Percentiles rank a stretch among this genome's conserved stretches.
phyloP scores from a whole-genome alignment of 2,888 invertebrate genomes.

The Ectemnius cavifrons region DNA sequence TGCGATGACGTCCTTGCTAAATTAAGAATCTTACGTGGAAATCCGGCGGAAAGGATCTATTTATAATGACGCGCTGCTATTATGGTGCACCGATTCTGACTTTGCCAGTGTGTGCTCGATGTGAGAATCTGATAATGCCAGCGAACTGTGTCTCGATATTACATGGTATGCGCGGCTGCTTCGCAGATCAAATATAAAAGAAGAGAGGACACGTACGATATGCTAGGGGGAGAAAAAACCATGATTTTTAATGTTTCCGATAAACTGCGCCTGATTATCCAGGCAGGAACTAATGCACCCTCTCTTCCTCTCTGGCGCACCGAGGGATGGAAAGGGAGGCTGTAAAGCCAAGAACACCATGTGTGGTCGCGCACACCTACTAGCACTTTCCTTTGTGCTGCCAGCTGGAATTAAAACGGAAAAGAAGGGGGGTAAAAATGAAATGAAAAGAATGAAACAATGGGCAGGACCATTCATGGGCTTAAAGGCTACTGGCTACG shows the following conservation, averaged over 20 bases:
- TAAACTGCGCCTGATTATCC: conserved; percentile 66
- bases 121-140: conserved; percentile 52
- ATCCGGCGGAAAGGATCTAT: conserved; percentile 33
- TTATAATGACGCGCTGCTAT: conserved; percentile 41
- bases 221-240: conserved; percentile 55
- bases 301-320: not conserved
- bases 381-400: conserved; percentile 30
- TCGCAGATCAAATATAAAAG: conserved; percentile 17
- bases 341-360: conserved; percentile 16
- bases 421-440: conserved; percentile 34
- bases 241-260: conserved; percentile 75
- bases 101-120: conserved; percentile 52
- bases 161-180: conserved; percentile 1
- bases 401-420: conserved; percentile 22
- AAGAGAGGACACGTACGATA: not conserved
- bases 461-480: conserved; percentile 47
- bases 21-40: conserved; percentile 19
- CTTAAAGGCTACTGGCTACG: conserved; percentile 51
- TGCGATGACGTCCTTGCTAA: conserved; percentile 1
- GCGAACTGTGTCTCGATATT: conserved; percentile 33
- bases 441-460: conserved; percentile 59
- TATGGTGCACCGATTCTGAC: conserved; percentile 37
- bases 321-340: conserved; percentile 13
- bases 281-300: conserved; percentile 35
- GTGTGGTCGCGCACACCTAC: conserved; percentile 29